phyloP scores from a whole-genome alignment of 2,797 vertebrate species.

The Tarsius wallacei region DNA sequence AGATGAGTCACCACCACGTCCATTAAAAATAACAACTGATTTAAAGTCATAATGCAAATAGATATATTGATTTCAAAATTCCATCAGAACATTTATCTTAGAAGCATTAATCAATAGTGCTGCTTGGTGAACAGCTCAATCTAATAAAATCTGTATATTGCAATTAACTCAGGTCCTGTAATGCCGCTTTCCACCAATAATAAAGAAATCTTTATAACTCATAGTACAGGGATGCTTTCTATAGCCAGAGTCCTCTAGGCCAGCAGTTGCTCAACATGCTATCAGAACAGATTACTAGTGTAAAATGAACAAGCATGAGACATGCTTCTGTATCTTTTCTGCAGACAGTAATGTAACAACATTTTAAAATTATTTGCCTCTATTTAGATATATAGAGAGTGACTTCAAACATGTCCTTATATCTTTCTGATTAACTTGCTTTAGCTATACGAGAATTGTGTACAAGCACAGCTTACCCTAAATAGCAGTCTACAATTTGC shows the following conservation, averaged over 20 bases:
- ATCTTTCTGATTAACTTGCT: background rate
- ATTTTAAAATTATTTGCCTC: background rate
- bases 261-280: background rate
- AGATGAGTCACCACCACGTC: constrained; percentile 50
- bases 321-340: background rate
- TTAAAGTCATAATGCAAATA: constrained; percentile 75
- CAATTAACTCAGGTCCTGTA: constrained; percentile 60
- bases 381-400: background rate
- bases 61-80: constrained; percentile 80
- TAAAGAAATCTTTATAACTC: constrained; percentile 23
- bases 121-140: constrained; percentile 50
- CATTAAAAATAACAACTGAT: constrained; percentile 75
- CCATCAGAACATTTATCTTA: constrained; percentile 72
- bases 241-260: background rate
- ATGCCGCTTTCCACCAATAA: constrained; percentile 11
- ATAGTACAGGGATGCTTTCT: background rate
- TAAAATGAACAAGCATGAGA: background rate
- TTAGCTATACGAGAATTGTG: background rate
- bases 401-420: background rate
- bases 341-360: background rate
- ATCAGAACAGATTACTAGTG: background rate
- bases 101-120: constrained; percentile 76
- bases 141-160: constrained; percentile 31
- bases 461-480: background rate
- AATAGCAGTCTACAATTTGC: background rate